Evolutionary conservation across 2,888 invertebrate species (phyloP).

Genomic region (Morinoia aosen): DNA sequence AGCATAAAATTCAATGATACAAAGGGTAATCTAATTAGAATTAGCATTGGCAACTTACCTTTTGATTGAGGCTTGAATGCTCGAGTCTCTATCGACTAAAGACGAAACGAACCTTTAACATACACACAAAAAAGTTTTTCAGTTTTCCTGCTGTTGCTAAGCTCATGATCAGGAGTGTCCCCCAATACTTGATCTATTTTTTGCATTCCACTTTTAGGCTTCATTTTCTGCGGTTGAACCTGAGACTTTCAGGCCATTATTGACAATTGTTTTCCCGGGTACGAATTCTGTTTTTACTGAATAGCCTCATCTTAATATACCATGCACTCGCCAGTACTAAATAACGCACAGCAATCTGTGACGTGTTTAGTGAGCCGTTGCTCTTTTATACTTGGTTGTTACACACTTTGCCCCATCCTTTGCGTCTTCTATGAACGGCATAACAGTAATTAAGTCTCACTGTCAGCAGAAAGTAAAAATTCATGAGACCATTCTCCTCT

Average conservation of each 20-base stretch:
- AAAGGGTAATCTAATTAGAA: no score
- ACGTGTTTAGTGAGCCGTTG: not conserved
- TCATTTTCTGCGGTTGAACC: not conserved
- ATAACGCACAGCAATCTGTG: no score
- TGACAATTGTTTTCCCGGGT: not conserved
- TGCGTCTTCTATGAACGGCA: not conserved
- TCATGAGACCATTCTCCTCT: not conserved
- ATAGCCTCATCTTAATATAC: not conserved
- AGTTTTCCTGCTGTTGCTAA: no score
- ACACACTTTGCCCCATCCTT: not conserved
- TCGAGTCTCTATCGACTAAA: no score
- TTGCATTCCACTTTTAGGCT: not conserved
- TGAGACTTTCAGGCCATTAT: not conserved
- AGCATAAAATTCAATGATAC: no score
- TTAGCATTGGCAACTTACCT: no score
- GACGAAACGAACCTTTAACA: no score
- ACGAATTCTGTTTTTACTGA: not conserved
- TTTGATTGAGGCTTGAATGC: no score
- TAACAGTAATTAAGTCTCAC: not conserved
- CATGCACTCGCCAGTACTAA: no score
- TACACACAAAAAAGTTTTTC: no score
- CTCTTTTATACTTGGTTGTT: not conserved
- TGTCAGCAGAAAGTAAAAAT: not conserved
- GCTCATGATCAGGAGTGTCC: not conserved
- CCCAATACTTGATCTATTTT: not conserved